These are phyloP conservation scores for Notothenia rossii DNA, from an alignment of 2,113 vertebrate species.

Conservation along the genomic window DNA sequence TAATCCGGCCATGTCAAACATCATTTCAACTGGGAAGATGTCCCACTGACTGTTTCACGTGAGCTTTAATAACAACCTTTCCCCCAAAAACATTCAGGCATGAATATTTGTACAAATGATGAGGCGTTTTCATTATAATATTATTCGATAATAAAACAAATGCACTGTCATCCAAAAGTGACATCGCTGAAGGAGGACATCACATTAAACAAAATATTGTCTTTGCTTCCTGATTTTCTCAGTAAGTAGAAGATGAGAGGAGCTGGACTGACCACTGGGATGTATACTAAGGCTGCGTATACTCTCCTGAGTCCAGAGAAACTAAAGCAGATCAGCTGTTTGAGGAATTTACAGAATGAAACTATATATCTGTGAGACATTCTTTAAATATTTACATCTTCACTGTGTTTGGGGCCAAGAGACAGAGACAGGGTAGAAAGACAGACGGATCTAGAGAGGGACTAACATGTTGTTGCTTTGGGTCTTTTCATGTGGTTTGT, in stretches of 20 bases:
- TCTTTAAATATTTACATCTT: neutral
- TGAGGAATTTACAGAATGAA: neutral
- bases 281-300: no score
- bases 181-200: no score
- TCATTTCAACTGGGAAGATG: no score
- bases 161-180: neutral
- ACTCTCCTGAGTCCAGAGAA: neutral
- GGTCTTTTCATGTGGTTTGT: constrained; percentile 18
- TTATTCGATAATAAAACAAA: neutral
- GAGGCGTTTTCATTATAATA: neutral
- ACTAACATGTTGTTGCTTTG: neutral
- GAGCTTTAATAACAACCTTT: neutral
- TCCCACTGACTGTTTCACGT: no score
- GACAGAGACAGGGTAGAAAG: neutral
- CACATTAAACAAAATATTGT: neutral
- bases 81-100: neutral
- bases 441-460: neutral
- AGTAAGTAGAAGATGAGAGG: neutral
- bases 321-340: neutral
- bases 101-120: neutral
- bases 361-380: neutral
- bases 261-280: no score
- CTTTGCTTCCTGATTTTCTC: neutral
- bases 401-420: neutral
- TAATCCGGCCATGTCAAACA: no score